Percentiles rank a stretch among this genome's conserved stretches.
phyloP scores from a whole-genome alignment of 2,888 invertebrate species.

The Meteorus cinctellus region DNA sequence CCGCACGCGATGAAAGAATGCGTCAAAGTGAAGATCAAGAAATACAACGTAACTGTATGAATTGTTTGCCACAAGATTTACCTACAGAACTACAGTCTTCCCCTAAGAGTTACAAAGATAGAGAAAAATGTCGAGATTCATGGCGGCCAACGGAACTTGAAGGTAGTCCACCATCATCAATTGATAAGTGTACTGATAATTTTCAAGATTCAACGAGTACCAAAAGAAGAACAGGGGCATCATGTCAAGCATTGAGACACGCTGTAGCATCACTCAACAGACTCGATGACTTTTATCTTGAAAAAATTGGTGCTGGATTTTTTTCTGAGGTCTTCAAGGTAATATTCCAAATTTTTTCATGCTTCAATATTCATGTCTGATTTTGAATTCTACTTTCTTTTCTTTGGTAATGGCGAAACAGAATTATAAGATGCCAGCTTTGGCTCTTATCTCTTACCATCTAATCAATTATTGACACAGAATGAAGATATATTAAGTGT shows the following conservation, averaged over 20 bases:
- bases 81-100: constrained; percentile 69
- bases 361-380: background rate
- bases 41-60: constrained; percentile 59
- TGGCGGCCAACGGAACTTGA: constrained; percentile 71
- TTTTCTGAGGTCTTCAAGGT: constrained; percentile 99
- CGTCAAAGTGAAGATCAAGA: constrained; percentile 50
- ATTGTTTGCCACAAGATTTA: constrained; percentile 57
- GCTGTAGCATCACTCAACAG: constrained; percentile 94
- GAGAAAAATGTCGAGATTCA: constrained; percentile 68
- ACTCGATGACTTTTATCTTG: constrained; percentile 93
- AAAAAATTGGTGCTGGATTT: constrained; percentile 95
- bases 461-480: constrained; percentile 21
- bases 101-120: constrained; percentile 67
- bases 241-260: constrained; percentile 91
- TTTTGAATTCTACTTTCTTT: background rate
- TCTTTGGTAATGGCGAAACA: background rate
- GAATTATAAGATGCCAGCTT: background rate
- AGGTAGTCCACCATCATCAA: constrained; percentile 46
- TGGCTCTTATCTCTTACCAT: background rate
- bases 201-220: constrained; percentile 51
- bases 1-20: constrained; percentile 50
- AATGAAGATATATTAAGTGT: background rate
- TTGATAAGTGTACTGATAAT: constrained; percentile 52
- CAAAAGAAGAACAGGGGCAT: constrained; percentile 79
- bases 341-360: constrained; percentile 67